Evolutionary conservation across 2,888 invertebrate genomes (phyloP).

Genomic region (Pyrrhosoma nymphula): DNA sequence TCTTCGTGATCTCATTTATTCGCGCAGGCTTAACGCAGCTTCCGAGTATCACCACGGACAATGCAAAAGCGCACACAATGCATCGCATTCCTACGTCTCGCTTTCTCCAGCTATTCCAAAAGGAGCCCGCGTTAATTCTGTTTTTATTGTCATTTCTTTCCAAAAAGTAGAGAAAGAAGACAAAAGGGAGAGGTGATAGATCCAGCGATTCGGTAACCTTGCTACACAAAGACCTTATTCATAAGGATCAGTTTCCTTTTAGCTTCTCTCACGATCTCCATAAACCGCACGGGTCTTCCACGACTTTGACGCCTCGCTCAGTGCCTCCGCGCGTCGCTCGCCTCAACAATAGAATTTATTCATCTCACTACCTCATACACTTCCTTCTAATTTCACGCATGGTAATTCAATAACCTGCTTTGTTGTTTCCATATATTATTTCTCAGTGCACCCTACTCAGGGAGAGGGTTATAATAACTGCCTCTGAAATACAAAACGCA

Average conservation of each 20-base stretch:
- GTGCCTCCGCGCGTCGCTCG: neutral
- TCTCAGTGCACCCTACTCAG: too few species aligned
- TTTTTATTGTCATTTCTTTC: neutral
- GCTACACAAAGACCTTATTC: slow-evolving; percentile 20
- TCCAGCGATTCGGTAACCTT: slow-evolving; percentile 19
- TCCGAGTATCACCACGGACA: neutral
- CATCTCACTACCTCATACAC: neutral
- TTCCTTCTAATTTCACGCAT: neutral
- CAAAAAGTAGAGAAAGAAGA: neutral
- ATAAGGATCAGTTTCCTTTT: neutral
- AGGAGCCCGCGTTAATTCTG: neutral
- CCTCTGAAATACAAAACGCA: too few species aligned
- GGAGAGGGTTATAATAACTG: too few species aligned
- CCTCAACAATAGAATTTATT: slow-evolving; percentile 21
- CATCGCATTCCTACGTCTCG: neutral
- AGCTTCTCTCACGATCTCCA: slow-evolving; percentile 14
- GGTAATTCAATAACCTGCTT: too few species aligned
- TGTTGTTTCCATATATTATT: too few species aligned
- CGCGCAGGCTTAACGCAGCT: neutral
- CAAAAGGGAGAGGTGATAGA: neutral
- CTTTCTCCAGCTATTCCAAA: neutral
- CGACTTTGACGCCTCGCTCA: neutral
- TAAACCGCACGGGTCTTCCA: too few species aligned
- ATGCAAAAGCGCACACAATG: neutral
- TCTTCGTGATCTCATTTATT: neutral